Evolutionary conservation across 1,140 invertebrate species (phyloP), one percentile per base, ranked within the genome.

Genomic region (Tetragnatha versicolor): DNA sequence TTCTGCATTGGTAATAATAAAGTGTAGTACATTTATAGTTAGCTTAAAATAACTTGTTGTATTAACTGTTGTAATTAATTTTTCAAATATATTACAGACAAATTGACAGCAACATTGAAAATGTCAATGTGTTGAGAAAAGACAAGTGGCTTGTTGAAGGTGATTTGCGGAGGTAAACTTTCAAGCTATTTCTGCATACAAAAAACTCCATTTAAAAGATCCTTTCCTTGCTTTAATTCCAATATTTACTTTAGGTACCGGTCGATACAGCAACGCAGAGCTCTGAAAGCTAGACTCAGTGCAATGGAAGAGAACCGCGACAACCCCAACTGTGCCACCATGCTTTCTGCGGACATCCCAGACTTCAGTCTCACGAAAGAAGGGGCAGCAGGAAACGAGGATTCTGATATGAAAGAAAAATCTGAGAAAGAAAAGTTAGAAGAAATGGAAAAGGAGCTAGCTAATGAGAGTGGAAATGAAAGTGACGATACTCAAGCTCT

Each of bases 131-230:
- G 17, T 83, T 88, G 12, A 84, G 87, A 60, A 84, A 86, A 76
- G 87, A 88, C 70, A 88, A 88, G 72, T 88, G 88, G 86, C 81
- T 87, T 14, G 83, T 95, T 53, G 95, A 97, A 85, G 93, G 93
- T 60, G 94, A 94, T 87, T 90, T 96, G 45, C 88, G 94, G 83
- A 95, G 95, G 91, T 95, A 86, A 89, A 90, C 89, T 42, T 42
- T 2, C 1, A 9, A 33, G 12, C 9, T 7, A 14, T 63, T 63
- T 9, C 17, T 45, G 17, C 39, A 45, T 9, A 45, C n/a, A n/a
- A n/a, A n/a, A n/a, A n/a, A n/a, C n/a, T n/a, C n/a, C n/a, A n/a
- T n/a, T n/a, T n/a, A n/a, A n/a, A n/a, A n/a, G n/a, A n/a, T n/a
- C n/a, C n/a, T n/a, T n/a, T n/a, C n/a, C n/a, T n/a, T n/a, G n/a